A percentile compares a stretch with the other conserved stretches of the same genome.
Conservation (phyloP, 2,797 vertebrate species). For the Molothrus aeneus region DNA sequence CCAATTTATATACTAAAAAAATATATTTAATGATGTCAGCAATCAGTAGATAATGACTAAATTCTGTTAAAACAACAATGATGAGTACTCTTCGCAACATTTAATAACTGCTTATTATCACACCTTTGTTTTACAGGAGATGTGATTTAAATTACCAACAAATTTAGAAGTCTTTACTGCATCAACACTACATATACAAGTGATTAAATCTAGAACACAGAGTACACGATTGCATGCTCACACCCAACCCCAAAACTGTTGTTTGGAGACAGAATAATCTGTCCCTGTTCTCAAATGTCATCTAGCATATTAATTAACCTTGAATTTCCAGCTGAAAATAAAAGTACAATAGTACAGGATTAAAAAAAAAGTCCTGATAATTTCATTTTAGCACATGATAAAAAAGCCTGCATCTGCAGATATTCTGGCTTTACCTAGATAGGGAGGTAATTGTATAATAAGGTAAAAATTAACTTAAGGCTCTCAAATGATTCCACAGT, state of each 20-base stretch:
- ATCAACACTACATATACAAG: conserved; percentile 11
- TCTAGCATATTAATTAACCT: neutral
- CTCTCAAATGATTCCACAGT: neutral
- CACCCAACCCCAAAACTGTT: neutral
- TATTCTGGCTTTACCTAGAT: neutral
- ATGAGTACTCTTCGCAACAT: neutral
- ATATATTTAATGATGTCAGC: neutral
- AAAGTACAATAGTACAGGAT: neutral
- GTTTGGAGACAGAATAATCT: neutral
- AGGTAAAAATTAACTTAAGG: neutral
- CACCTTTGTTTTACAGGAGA: conserved; percentile 23
- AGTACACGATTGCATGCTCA: neutral
- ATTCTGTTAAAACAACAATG: conserved; percentile 9
- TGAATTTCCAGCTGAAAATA: neutral
- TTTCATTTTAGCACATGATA: neutral
- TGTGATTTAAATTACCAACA: conserved; percentile 32
- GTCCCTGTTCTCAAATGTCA: neutral
- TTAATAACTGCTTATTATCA: conserved; percentile 33
- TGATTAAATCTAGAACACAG: conserved; percentile 19
- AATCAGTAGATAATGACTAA: conserved; percentile 28
- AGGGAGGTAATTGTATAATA: neutral
- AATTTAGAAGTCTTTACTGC: conserved; percentile 32
- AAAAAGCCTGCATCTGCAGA: neutral
- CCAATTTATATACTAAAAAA: neutral
- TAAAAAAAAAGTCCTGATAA: neutral